These are phyloP conservation scores for Parapsyche elsis DNA, from an alignment of 1,140 invertebrate genomes.

Conservation along the genomic window DNA sequence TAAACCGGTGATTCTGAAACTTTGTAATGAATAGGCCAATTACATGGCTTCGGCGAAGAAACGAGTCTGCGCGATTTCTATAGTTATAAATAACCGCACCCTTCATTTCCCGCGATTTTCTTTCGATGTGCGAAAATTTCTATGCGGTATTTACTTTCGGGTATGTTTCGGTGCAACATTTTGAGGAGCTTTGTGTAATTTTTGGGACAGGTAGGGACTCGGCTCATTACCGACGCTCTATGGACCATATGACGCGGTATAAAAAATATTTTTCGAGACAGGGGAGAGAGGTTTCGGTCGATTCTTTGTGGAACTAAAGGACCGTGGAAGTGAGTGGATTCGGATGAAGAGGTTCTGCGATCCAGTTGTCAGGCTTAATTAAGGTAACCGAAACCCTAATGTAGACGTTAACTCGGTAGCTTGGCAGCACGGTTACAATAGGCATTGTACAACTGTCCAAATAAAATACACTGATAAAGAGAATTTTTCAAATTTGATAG, in stretches of 20 bases:
- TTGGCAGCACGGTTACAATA: background rate
- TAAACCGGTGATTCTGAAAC: constrained; percentile 30
- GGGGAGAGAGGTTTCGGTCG: constrained; percentile 1
- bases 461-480: background rate
- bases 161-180: background rate
- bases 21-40: constrained; percentile 41
- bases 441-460: constrained; percentile 7
- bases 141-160: background rate
- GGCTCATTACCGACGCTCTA: constrained; percentile 15
- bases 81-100: too few relatives aligned
- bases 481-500: too few relatives aligned
- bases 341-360: background rate
- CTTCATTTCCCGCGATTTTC: background rate
- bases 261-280: background rate
- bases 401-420: constrained; percentile 9
- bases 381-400: constrained; percentile 19
- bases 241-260: constrained; percentile 26
- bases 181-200: background rate
- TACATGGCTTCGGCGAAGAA: constrained; percentile 16
- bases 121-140: background rate
- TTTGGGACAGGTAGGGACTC: constrained; percentile 6
- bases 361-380: constrained; percentile 13
- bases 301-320: constrained; percentile 16
- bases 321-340: background rate
- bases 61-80: background rate